Evolutionary conservation across 2,797 vertebrate species (phyloP).

Genomic region (Silurus aristotelis): DNA sequence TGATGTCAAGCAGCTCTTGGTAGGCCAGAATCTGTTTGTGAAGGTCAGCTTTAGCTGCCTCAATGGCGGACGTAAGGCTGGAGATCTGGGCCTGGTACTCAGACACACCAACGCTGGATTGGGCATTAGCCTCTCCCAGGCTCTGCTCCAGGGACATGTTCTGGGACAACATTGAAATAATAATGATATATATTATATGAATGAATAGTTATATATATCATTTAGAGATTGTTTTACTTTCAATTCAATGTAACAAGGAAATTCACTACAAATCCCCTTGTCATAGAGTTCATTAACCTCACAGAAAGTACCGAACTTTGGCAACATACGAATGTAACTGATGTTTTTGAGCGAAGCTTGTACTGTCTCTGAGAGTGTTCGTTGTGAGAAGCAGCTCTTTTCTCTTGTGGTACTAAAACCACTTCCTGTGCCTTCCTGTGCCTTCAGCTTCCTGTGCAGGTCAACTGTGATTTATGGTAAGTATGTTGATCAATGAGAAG

Average conservation of each 20-base stretch:
- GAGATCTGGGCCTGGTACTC: slow-evolving; percentile 65
- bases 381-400: neutral
- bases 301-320: slow-evolving; percentile 33
- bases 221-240: neutral
- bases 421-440: slow-evolving; percentile 59
- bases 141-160: slow-evolving; percentile 64
- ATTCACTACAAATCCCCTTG: neutral
- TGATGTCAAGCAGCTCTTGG: slow-evolving; percentile 69
- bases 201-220: no score
- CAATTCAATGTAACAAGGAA: neutral
- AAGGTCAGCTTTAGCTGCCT: slow-evolving; percentile 65
- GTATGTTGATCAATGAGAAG: slow-evolving; percentile 15
- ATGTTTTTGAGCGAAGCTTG: neutral
- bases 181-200: no score
- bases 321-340: neutral
- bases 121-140: slow-evolving; percentile 63
- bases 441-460: slow-evolving; percentile 45
- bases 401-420: slow-evolving; percentile 50
- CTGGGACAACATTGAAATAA: slow-evolving; percentile 40
- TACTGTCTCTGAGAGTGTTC: slow-evolving; percentile 19
- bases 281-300: neutral
- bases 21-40: slow-evolving; percentile 69
- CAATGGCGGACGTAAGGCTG: slow-evolving; percentile 65
- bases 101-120: slow-evolving; percentile 63
- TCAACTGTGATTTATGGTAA: slow-evolving; percentile 59